Conservation (phyloP, 35 echinoderm and acorn worm species). For the Eucidaris tribuloides region DNA sequence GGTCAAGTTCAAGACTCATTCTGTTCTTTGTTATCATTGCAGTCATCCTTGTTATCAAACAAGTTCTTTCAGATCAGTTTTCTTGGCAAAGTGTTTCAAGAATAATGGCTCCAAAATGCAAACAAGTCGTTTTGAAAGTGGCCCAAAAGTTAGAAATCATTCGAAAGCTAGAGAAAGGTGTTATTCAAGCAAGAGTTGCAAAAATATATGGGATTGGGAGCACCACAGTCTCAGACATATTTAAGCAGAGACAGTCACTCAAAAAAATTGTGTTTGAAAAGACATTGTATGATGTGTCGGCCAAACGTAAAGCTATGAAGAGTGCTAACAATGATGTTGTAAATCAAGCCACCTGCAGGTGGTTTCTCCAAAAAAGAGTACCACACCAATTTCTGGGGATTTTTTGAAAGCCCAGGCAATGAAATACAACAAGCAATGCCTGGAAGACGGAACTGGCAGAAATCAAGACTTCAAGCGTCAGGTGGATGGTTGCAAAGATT, state of each 20-base stretch:
- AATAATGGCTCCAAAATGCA: not conserved
- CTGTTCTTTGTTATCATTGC: no score
- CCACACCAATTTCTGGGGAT: not conserved
- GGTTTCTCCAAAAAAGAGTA: not conserved
- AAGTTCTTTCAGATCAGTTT: no score
- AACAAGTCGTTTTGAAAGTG: not conserved
- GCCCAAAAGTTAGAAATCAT: not conserved
- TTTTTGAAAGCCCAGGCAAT: not conserved
- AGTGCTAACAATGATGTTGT: not conserved
- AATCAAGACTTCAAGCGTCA: slow-evolving; percentile 4
- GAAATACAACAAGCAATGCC: not conserved
- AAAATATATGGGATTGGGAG: not conserved
- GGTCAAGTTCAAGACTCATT: no score
- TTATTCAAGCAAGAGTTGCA: not conserved
- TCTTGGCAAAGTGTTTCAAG: no score
- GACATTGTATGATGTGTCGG: not conserved
- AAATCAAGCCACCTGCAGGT: not conserved
- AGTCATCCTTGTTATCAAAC: no score
- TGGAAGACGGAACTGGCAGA: not conserved
- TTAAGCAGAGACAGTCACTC: not conserved
- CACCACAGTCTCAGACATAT: not conserved
- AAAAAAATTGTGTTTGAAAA: not conserved
- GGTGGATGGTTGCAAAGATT: not conserved
- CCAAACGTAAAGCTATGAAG: not conserved
- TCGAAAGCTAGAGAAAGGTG: not conserved